These are phyloP conservation scores for Bactericera cockerelli DNA, from an alignment of 1,140 invertebrate genomes.

Conservation along the genomic window DNA sequence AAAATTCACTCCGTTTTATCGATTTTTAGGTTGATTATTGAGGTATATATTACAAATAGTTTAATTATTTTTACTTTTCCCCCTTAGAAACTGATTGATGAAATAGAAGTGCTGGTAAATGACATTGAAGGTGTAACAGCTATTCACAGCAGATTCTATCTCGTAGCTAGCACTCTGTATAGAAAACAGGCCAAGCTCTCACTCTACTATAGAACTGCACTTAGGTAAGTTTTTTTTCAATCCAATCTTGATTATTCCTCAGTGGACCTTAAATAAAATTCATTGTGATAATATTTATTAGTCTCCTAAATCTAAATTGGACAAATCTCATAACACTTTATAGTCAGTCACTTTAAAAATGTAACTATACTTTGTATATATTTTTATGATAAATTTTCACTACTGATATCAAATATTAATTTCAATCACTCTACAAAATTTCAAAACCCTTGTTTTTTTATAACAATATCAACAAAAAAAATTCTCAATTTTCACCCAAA, in stretches of 20 bases:
- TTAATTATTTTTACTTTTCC: slow-evolving; percentile 37
- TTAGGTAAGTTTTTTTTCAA: slow-evolving; percentile 40
- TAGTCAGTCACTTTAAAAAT: neutral
- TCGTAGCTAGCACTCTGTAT: slow-evolving; percentile 83
- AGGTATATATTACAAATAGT: too few species aligned
- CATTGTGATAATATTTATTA: too few species aligned
- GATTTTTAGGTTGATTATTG: too few species aligned
- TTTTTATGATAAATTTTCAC: too few species aligned
- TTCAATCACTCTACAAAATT: too few species aligned
- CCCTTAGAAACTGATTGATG: slow-evolving; percentile 80
- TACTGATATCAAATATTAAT: too few species aligned
- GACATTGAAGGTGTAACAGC: slow-evolving; percentile 79
- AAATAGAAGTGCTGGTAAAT: slow-evolving; percentile 72
- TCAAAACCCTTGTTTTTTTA: too few species aligned
- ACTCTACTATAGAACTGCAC: slow-evolving; percentile 85
- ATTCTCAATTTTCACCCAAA: too few species aligned
- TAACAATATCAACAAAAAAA: too few species aligned
- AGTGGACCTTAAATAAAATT: too few species aligned
- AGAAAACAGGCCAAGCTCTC: slow-evolving; percentile 72
- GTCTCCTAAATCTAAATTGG: neutral
- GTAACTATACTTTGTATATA: neutral
- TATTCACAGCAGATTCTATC: slow-evolving; percentile 90
- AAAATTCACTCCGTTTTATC: too few species aligned
- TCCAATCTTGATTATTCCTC: neutral
- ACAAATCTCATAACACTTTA: neutral